phyloP scores from a whole-genome alignment of 53 echinoderm and acorn worm genomes.

The Pentamera pediparva region DNA sequence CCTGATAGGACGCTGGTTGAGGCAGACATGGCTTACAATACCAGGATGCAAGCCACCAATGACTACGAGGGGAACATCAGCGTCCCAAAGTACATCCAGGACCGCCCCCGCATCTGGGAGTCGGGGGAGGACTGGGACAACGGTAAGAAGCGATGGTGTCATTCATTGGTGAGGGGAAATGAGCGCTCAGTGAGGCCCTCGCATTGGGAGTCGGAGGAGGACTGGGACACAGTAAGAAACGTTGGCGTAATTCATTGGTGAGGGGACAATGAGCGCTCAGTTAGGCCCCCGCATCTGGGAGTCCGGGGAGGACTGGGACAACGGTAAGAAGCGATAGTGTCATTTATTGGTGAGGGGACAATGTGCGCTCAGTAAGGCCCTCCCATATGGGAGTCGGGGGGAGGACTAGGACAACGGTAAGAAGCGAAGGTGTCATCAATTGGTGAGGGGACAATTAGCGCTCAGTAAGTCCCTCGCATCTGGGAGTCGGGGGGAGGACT shows the following conservation, averaged over 20 bases:
- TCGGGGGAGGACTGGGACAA: slow-evolving; percentile 4
- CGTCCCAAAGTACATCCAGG: slow-evolving; percentile 2
- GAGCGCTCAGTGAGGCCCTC: too few species aligned
- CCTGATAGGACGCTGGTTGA: slow-evolving; percentile 68
- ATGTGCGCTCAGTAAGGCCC: too few species aligned
- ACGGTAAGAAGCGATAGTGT: neutral
- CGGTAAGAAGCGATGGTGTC: neutral
- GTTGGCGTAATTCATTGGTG: too few species aligned
- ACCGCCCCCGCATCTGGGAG: neutral
- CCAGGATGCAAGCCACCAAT: neutral
- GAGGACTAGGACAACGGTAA: too few species aligned
- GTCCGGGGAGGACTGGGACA: neutral
- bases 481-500: neutral
- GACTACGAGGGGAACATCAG: slow-evolving; percentile 5
- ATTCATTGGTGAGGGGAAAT: too few species aligned
- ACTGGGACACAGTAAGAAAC: too few species aligned
- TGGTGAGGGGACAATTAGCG: too few species aligned
- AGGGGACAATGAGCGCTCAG: neutral
- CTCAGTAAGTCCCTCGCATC: neutral
- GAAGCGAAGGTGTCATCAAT: too few species aligned
- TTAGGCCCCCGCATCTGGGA: neutral
- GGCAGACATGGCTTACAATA: slow-evolving; percentile 52
- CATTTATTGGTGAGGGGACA: too few species aligned
- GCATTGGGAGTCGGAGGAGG: too few species aligned
- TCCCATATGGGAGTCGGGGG: too few species aligned